phyloP scores from a whole-genome alignment of 2,888 invertebrate species.

The Amblyjoppa proteus region DNA sequence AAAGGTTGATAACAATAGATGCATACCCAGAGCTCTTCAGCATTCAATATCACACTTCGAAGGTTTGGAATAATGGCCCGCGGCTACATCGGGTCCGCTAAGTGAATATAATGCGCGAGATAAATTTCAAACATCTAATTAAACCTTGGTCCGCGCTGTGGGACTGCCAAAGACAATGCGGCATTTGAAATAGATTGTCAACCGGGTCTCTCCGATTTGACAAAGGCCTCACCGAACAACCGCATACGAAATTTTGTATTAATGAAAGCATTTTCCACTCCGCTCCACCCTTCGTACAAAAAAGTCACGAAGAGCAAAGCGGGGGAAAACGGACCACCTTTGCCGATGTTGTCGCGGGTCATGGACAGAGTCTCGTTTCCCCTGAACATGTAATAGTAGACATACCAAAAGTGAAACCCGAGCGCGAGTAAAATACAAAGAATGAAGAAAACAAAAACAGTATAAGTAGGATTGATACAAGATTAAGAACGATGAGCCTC shows the following conservation, averaged over 20 bases:
- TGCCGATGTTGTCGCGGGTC: not conserved
- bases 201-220: not conserved
- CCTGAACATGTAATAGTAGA: not conserved
- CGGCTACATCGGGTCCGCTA: conserved; percentile 31
- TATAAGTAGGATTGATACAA: not conserved
- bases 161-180: not conserved
- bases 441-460: not conserved
- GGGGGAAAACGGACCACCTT: no score
- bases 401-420: not conserved
- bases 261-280: not conserved
- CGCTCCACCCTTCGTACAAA: no score
- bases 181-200: not conserved
- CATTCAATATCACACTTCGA: conserved; percentile 22
- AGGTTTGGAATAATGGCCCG: conserved; percentile 9
- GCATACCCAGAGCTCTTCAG: not conserved
- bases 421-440: not conserved
- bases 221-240: not conserved
- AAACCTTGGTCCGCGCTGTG: not conserved
- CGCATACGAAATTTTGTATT: not conserved
- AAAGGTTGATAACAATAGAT: not conserved
- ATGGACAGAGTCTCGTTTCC: no score
- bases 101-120: conserved; percentile 3
- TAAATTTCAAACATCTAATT: not conserved
- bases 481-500: not conserved
- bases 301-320: no score